Evolutionary conservation across 2,113 vertebrate genomes (phyloP), one percentile per base, ranked within the genome.

Genomic region (Toxotes jaculatrix): DNA sequence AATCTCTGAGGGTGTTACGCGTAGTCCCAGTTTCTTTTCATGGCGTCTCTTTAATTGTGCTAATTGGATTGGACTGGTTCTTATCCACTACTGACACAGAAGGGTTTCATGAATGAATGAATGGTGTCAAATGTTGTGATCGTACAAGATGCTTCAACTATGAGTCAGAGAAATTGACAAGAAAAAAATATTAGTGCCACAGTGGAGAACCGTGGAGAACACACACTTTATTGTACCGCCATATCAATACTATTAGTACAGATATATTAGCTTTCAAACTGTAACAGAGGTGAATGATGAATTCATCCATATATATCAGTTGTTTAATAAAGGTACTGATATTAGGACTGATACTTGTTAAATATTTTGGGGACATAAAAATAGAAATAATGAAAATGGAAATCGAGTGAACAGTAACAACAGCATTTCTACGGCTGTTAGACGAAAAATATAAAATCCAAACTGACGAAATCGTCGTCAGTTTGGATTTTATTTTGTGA

Each of bases 1-100:
- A 88, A 93, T 92, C 91, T 88, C 63, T 4, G 21, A 76, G 36
- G 42, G 55, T 11, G 27, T 82, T 60, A 67, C 43, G n/a, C 4
- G 2, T 1, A 82, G 80, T 77, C 80, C 90, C 62, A 84, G 88
- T 89, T 92, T 79, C 70, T 72, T 79, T 74, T 83, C 45, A 72
- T 16, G 43, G 59, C 34, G 0, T 71, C 78, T 61, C 61, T 90
- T 82, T 73, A 84, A 79, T 86, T 66, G 51, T n/a, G 56, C 60
- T 91, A 80, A 94, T 91, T 81, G 92, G 91, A 93, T 94, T 90
- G 38, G 4, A 6, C 61, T 19, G 10, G 9, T 65, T 86, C 56
- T 85, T 89, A 87, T 85, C 77, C 85, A 56, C 77, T 7, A 34
- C 43, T 63, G 77, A 76, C 84, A 83, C 68, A 79, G 75, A 87